These are phyloP conservation scores for Silvanus unidentatus DNA, from an alignment of 2,888 invertebrate species.

Conservation along the genomic window DNA sequence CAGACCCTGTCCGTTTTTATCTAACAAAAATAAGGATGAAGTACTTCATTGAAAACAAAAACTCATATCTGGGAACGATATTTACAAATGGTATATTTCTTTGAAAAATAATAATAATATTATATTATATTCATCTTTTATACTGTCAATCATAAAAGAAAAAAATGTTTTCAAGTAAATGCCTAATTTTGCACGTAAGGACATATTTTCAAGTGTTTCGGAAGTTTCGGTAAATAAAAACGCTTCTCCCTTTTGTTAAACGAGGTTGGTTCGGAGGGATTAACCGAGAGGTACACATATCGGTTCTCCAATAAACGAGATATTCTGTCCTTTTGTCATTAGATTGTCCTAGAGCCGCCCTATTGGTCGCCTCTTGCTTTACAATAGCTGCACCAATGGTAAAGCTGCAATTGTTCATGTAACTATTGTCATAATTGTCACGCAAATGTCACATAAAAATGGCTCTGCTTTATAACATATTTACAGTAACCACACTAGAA, in stretches of 20 bases:
- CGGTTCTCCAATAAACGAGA: too few relatives aligned
- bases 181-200: slow-evolving; percentile 28
- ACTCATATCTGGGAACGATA: slow-evolving; percentile 20
- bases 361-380: slow-evolving; percentile 1
- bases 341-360: slow-evolving; percentile 12
- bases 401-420: slow-evolving; percentile 35
- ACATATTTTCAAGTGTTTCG: slow-evolving; percentile 7
- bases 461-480: slow-evolving; percentile 10
- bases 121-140: slow-evolving; percentile 38
- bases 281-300: too few relatives aligned
- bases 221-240: too few relatives aligned
- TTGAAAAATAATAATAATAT: slow-evolving; percentile 26
- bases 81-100: slow-evolving; percentile 32
- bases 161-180: slow-evolving; percentile 11
- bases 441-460: slow-evolving; percentile 30
- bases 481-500: too few relatives aligned
- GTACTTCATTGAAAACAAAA: slow-evolving; percentile 26
- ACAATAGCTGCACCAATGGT: slow-evolving; percentile 31
- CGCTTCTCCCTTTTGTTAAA: too few relatives aligned
- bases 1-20: slow-evolving; percentile 33
- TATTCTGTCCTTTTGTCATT: too few relatives aligned
- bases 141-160: slow-evolving; percentile 42
- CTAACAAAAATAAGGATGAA: slow-evolving; percentile 37
- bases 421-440: slow-evolving; percentile 40
- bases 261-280: too few relatives aligned